Percentiles rank a stretch among this genome's conserved stretches.
phyloP scores from a whole-genome alignment of 1,140 invertebrate genomes.

The Philopotamus ludificatus region DNA sequence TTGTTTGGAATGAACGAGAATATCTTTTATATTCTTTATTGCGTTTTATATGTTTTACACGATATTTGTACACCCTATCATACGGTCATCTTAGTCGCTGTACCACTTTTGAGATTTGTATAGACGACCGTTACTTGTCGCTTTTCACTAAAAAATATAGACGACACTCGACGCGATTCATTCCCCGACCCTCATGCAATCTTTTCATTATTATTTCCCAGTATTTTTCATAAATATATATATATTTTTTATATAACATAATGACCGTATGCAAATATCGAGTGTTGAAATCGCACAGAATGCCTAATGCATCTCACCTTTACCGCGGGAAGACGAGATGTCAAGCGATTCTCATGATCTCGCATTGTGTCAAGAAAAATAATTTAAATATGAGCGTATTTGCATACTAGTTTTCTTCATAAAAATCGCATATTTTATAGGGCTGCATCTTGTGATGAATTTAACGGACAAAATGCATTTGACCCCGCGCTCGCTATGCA shows the following conservation, averaged over 20 bases:
- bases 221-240: too few relatives aligned
- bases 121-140: conserved; percentile 3
- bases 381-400: conserved; percentile 6
- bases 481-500: too few relatives aligned
- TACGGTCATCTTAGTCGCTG: background rate
- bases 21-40: background rate
- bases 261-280: too few relatives aligned
- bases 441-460: background rate
- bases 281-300: too few relatives aligned
- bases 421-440: background rate
- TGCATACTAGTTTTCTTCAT: background rate
- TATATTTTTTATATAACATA: too few relatives aligned
- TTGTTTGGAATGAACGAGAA: background rate
- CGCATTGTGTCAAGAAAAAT: background rate
- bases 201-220: too few relatives aligned
- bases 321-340: too few relatives aligned
- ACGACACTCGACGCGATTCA: conserved; percentile 4
- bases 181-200: too few relatives aligned
- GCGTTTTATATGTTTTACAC: background rate
- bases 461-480: conserved; percentile 23
- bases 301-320: too few relatives aligned
- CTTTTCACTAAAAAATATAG: background rate
- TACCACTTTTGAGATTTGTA: background rate
- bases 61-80: background rate
- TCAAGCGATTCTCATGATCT: conserved; percentile 4